These are phyloP conservation scores for Aplysina aerophoba DNA, from an alignment of 37 sponge, comb jelly and placozoan genomes.

Conservation along the genomic window DNA sequence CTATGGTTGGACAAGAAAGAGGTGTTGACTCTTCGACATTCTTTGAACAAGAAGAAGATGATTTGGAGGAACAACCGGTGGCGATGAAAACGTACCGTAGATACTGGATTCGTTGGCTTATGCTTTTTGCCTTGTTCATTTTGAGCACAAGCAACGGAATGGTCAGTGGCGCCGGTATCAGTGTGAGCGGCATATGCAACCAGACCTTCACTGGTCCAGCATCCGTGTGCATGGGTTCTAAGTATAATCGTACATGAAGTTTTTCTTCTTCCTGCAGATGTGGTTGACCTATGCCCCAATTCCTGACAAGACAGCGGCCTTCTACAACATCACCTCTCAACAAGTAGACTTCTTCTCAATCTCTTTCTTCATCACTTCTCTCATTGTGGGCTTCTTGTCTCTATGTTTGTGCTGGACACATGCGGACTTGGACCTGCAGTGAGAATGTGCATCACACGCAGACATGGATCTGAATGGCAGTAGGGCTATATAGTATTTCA, in stretches of 20 bases:
- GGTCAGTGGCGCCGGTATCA: too few relatives aligned
- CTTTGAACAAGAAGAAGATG: neutral
- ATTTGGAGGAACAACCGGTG: neutral
- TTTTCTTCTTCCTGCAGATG: too few relatives aligned
- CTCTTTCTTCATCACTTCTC: conserved; percentile 63
- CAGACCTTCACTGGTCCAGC: too few relatives aligned
- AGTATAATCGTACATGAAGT: too few relatives aligned
- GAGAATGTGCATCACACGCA: conserved; percentile 24
- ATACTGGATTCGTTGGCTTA: conserved; percentile 72
- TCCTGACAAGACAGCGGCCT: conserved; percentile 46
- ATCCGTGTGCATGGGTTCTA: too few relatives aligned
- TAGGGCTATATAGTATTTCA: too few relatives aligned
- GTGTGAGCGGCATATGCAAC: too few relatives aligned
- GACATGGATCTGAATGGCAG: too few relatives aligned
- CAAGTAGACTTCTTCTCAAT: conserved; percentile 78
- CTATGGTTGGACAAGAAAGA: too few relatives aligned
- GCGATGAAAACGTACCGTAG: neutral
- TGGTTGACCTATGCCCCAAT: conserved; percentile 86
- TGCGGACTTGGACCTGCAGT: conserved; percentile 72
- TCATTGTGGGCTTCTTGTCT: conserved; percentile 77
- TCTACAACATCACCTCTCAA: conserved; percentile 45
- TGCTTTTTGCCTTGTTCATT: conserved; percentile 57
- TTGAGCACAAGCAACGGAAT: conserved; percentile 79
- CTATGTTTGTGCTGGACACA: conserved; percentile 67
- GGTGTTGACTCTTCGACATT: too few relatives aligned